These are phyloP conservation scores for Euborellia annulipes DNA, from an alignment of 1,140 invertebrate genomes.

Conservation along the genomic window DNA sequence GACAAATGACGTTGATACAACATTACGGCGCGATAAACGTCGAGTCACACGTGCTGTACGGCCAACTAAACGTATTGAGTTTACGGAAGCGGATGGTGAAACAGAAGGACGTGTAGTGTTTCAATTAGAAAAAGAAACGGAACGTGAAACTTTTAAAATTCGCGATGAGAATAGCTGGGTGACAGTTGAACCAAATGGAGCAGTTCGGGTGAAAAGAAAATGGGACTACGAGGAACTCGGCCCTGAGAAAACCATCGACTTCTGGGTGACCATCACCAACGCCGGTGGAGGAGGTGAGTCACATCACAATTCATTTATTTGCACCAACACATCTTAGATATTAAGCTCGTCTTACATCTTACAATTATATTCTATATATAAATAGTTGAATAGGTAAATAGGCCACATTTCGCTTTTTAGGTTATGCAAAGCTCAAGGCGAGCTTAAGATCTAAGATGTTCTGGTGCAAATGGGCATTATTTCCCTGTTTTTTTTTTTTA, in stretches of 20 bases:
- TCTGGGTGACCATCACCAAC: conserved; percentile 89
- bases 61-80: conserved; percentile 82
- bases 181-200: conserved; percentile 76
- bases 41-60: conserved; percentile 73
- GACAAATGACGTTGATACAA: conserved; percentile 15
- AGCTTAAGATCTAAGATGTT: too few species aligned
- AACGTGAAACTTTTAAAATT: conserved; percentile 84
- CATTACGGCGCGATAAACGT: conserved; percentile 52
- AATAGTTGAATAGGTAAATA: too few species aligned
- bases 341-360: too few species aligned
- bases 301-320: background rate
- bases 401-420: too few species aligned
- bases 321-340: background rate
- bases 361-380: too few species aligned
- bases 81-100: conserved; percentile 79
- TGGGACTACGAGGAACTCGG: conserved; percentile 93
- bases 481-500: too few species aligned
- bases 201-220: conserved; percentile 84
- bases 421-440: too few species aligned
- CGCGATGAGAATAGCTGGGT: conserved; percentile 88
- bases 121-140: conserved; percentile 78
- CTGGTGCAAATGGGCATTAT: too few species aligned
- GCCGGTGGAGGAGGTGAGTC: conserved; percentile 57
- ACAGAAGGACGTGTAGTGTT: conserved; percentile 76
- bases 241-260: conserved; percentile 90